These are phyloP conservation scores for Leptothorax acervorum DNA, from an alignment of 2,888 invertebrate species.

Conservation along the genomic window DNA sequence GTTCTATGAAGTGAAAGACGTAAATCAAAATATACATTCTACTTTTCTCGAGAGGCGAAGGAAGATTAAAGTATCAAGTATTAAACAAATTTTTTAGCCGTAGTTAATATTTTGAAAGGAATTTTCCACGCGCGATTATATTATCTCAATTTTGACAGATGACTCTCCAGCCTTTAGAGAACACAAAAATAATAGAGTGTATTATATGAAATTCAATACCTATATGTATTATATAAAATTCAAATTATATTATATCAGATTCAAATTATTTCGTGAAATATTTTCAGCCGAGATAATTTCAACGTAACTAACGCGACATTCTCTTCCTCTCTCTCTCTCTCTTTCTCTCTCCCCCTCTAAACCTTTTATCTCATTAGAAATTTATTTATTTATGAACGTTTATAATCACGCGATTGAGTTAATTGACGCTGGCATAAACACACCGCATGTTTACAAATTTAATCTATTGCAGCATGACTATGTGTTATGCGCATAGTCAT, in stretches of 20 bases:
- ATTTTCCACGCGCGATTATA: not conserved
- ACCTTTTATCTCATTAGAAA: not conserved
- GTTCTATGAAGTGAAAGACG: conserved; percentile 12
- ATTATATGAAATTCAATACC: not conserved
- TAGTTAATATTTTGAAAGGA: not conserved
- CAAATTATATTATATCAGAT: not conserved
- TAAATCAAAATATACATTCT: conserved; percentile 45
- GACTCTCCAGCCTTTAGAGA: not conserved
- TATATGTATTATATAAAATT: not conserved
- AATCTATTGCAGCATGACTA: not conserved
- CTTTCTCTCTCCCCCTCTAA: not conserved
- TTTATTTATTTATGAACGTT: conserved; percentile 26
- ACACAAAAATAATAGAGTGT: not conserved
- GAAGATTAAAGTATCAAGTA: conserved; percentile 45
- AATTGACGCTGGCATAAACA: not conserved
- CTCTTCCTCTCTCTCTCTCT: not conserved
- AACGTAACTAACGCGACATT: not conserved
- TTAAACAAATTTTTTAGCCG: conserved; percentile 3
- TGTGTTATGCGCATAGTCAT: not conserved
- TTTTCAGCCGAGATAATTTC: not conserved
- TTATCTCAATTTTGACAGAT: conserved; percentile 1
- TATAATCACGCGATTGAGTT: not conserved
- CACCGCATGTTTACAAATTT: conserved; percentile 22
- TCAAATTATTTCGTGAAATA: not conserved
- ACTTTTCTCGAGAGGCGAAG: not conserved